Percentiles rank a stretch among this genome's conserved stretches.
These are phyloP conservation scores for Zele albiditarsus DNA, from an alignment of 2,888 invertebrate genomes.

Conservation along the genomic window DNA sequence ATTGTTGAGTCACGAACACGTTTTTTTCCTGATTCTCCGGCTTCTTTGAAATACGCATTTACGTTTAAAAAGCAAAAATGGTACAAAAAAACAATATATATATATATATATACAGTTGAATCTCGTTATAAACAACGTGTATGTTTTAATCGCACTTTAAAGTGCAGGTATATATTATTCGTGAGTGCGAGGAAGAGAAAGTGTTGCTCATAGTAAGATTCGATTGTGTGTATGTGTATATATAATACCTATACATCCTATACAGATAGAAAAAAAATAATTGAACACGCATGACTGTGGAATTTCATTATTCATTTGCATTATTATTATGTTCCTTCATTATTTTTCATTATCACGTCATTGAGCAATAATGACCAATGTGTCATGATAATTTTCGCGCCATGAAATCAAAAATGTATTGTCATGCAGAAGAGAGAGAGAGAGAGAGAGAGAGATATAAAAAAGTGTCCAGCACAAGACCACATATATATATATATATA, in stretches of 20 bases:
- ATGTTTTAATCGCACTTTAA: too few relatives aligned
- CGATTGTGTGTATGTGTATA: too few relatives aligned
- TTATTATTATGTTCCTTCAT: not conserved
- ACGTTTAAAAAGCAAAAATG: not conserved
- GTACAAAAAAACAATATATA: not conserved
- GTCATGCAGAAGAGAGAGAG: too few relatives aligned
- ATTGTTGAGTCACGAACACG: slow-evolving; percentile 3
- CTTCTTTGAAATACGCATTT: not conserved
- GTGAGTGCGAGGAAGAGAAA: too few relatives aligned
- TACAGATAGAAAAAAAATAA: not conserved
- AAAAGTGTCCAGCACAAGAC: too few relatives aligned
- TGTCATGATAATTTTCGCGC: not conserved
- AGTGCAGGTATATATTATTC: too few relatives aligned
- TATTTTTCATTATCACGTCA: not conserved
- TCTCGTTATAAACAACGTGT: too few relatives aligned
- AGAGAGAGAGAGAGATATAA: too few relatives aligned
- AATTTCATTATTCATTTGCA: not conserved
- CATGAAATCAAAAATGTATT: not conserved
- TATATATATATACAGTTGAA: not conserved
- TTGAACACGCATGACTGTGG: not conserved
- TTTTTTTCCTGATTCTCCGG: not conserved
- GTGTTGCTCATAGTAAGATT: too few relatives aligned
- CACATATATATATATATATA: not conserved
- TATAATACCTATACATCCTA: too few relatives aligned
- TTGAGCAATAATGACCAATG: not conserved